Evolutionary conservation across 2,888 invertebrate genomes (phyloP), one percentile per base, ranked within the genome.

Genomic region (Pristionchus fissidentatus): DNA sequence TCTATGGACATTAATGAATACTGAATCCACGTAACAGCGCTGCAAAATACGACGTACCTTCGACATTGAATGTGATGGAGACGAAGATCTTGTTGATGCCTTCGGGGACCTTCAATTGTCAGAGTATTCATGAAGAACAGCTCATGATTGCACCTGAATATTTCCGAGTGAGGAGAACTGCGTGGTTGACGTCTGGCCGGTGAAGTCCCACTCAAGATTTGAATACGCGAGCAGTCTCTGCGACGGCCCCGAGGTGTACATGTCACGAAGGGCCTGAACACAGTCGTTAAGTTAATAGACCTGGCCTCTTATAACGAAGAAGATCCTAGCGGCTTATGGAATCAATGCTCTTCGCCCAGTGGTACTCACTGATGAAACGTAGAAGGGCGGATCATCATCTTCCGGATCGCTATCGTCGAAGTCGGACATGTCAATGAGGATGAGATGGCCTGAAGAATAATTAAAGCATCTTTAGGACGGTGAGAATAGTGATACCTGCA

Each of bases 211-310:
- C 13, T 77, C 49, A 2, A 49, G 75, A 32, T 77, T 77, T 5
- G 75, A 77, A 49, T 32, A 77, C 22, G 75, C 46, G 32, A 77
- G 75, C 46, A 77, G 75, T 19, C 75, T 46, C 49, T 77, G 75
- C 29, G 75, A 49, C 0, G 49, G 75, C 46, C 75, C 75, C 22
- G 1, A 32, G 46, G 32, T 7, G 15, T 77, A 77, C 35, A 77
- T 22, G 13, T 77, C 75, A 77, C 49, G 46, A 29, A 77, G 49
- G 8, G 75, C 75, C 75, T 75, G 0, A 35, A 32, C 7, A n/a
- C n/a, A n/a, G 46, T 46, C 26, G 5, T 15, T 57, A 57, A n/a
- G n/a, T n/a, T n/a, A n/a, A n/a, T n/a, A n/a, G n/a, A n/a, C 13
- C 10, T 49, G 19, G 19, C 19, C 10, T 49, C 10, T 49, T 10